Evolutionary conservation across 1,140 invertebrate genomes (phyloP).

Genomic region (Drosophila simulans): DNA sequence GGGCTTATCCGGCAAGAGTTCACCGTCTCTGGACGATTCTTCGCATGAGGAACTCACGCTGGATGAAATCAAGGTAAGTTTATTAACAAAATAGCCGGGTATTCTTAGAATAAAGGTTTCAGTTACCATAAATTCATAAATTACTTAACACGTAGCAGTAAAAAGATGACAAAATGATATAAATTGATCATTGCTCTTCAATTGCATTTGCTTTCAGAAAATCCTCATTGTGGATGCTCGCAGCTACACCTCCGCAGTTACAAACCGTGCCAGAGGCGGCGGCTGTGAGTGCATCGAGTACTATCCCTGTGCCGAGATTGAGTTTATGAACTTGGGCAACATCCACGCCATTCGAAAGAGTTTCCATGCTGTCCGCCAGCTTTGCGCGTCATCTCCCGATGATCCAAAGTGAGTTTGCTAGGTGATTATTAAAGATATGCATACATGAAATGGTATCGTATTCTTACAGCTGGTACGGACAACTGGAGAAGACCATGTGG

Average conservation of each 20-base stretch:
- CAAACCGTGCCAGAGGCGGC: constrained; percentile 97
- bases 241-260: constrained; percentile 97
- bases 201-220: constrained; percentile 86
- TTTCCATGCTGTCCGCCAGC: constrained; percentile 90
- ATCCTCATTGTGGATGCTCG: constrained; percentile 97
- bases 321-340: constrained; percentile 98
- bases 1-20: constrained; percentile 66
- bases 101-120: too few species aligned
- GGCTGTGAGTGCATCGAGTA: constrained; percentile 98
- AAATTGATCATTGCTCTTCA: background rate
- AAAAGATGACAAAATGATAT: too few species aligned
- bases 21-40: constrained; percentile 71
- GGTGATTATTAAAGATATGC: background rate
- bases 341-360: constrained; percentile 97
- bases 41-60: constrained; percentile 78
- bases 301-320: constrained; percentile 96
- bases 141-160: too few species aligned
- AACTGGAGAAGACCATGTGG: constrained; percentile 95
- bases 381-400: constrained; percentile 91
- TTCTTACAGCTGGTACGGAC: constrained; percentile 91
- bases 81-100: background rate
- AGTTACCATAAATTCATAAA: too few species aligned
- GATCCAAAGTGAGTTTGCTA: constrained; percentile 89
- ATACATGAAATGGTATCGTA: too few species aligned
- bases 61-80: constrained; percentile 71